Conservation (phyloP, 2,888 invertebrate species). For the Aphrophora alni region DNA sequence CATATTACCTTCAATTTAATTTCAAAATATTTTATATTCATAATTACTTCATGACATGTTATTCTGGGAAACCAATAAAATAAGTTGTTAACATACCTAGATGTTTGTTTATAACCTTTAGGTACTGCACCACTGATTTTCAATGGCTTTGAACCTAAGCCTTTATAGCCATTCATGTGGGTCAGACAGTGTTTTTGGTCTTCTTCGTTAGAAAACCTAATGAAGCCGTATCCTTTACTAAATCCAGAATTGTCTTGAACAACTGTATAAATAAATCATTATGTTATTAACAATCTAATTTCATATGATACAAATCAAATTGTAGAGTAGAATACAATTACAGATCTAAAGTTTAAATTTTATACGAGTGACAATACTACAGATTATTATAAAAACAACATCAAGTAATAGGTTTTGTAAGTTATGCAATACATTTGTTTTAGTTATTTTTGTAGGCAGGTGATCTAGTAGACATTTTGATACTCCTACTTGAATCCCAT, state of each 20-base stretch:
- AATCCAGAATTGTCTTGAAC: conserved; percentile 88
- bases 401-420: too few species aligned
- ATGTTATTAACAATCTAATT: not conserved
- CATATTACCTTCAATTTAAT: not conserved
- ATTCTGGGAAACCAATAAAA: too few species aligned
- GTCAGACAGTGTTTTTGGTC: conserved; percentile 91
- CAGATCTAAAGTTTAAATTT: too few species aligned
- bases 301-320: not conserved
- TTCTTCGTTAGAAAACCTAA: conserved; percentile 91
- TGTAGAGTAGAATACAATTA: too few species aligned
- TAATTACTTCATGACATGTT: not conserved
- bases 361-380: too few species aligned
- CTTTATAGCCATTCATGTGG: conserved; percentile 92
- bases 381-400: too few species aligned
- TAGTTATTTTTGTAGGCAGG: too few species aligned
- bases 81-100: not conserved
- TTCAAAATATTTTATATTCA: not conserved
- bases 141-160: conserved; percentile 85
- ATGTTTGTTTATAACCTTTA: conserved; percentile 68
- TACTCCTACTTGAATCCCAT: too few species aligned
- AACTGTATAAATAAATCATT: conserved; percentile 63
- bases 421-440: too few species aligned
- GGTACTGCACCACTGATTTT: conserved; percentile 94
- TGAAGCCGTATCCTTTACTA: conserved; percentile 96
- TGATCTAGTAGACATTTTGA: too few species aligned